Evolutionary conservation across 2,888 invertebrate genomes (phyloP), one percentile per base, ranked within the genome.

Genomic region (Gerris lacustris): DNA sequence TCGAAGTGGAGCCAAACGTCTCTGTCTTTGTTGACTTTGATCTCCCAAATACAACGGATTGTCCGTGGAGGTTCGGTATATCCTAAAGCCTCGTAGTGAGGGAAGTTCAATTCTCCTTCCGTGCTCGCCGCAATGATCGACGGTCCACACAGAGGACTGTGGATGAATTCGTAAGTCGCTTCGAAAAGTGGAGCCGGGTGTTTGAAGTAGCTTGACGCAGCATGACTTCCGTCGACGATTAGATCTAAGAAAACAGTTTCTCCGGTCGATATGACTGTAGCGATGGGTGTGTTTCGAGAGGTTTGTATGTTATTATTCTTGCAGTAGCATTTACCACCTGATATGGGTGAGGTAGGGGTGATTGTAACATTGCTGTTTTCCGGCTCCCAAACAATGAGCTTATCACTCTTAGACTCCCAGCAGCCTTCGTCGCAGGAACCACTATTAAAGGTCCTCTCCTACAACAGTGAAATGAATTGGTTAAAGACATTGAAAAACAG

Each of bases 1-100:
- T 94, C 94, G 77, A 94, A 88, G 79, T 92, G 91, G 45, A 94
- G 81, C 89, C 91, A 93, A 43, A 94, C 85, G 79, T 94, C 94
- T 73, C 92, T 84, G 72, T 92, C 92, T 66, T 88, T 86, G 76
- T 91, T 91, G 11, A 93, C 91, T 75, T 88, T 87, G 66, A 93
- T 82, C 77, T 91, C 90, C 91, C 91, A 91, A 76, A 91, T 89
- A 77, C 91, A 91, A 76, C 89, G 83, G 70, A 84, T 81, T 7
- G 80, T 74, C 70, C 82, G 77, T 0, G 82, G 82, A 2, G 82
- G 81, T 7, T 79, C 79, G 6, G 77, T 78, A 70, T 82, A 83
- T n/a, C 82, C 82, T 67, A 92, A 82, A 0, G 92, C 91, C 79
- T 92, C 92, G 79, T 91, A 87, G 78, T 89, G 90, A 0, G 93